A percentile compares a stretch with the other conserved stretches of the same genome.
Evolutionary conservation across 1,140 invertebrate genomes (phyloP).

Genomic region (Drosophila rhopaloa): DNA sequence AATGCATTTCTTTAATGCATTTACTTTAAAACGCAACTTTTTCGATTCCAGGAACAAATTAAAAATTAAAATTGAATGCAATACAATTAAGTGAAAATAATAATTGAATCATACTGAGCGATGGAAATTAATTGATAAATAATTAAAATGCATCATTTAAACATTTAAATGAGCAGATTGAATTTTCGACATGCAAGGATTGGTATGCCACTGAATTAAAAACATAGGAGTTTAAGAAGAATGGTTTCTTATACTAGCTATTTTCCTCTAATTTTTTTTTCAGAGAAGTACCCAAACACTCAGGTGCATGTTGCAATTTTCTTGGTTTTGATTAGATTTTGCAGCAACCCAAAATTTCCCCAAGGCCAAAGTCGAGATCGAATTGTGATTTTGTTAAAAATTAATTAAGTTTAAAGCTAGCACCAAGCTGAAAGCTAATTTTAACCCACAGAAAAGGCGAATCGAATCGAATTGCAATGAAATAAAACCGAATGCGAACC

Average conservation of each 20-base stretch:
- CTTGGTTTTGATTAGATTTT: slow-evolving; percentile 36
- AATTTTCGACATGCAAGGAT: background rate
- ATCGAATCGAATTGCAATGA: slow-evolving; percentile 33
- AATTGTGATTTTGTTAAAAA: slow-evolving; percentile 33
- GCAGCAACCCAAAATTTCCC: slow-evolving; percentile 16
- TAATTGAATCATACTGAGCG: slow-evolving; percentile 13
- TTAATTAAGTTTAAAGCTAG: slow-evolving; percentile 45
- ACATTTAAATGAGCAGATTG: background rate
- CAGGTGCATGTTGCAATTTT: slow-evolving; percentile 17
- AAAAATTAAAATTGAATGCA: slow-evolving; percentile 1
- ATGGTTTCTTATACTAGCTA: background rate
- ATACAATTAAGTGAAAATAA: slow-evolving; percentile 4
- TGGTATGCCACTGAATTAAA: slow-evolving; percentile 2
- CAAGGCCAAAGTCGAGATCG: slow-evolving; percentile 13
- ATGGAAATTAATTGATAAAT: slow-evolving; percentile 12
- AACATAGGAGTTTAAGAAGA: background rate
- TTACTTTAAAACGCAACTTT: background rate
- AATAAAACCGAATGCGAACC: slow-evolving; percentile 60
- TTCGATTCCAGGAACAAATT: background rate
- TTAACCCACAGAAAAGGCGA: slow-evolving; percentile 25
- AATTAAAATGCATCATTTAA: slow-evolving; percentile 5
- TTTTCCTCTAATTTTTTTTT: background rate
- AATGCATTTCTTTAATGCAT: too few species aligned
- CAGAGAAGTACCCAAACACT: too few species aligned
- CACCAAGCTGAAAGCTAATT: slow-evolving; percentile 20